phyloP scores from a whole-genome alignment of 1,140 invertebrate species.

The Melipona quadrifasciata region DNA sequence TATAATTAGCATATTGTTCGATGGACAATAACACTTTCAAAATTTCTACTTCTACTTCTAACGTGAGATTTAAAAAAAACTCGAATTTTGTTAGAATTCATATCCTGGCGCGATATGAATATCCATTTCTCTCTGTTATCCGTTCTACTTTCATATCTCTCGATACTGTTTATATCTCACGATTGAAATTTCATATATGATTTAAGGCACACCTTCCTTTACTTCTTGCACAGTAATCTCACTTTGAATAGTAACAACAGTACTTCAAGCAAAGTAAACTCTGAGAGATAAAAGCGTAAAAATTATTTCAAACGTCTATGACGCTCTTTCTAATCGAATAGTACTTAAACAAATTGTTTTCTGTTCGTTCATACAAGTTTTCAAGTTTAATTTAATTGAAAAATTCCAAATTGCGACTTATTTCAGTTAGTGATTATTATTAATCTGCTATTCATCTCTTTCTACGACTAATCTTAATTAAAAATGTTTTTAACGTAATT shows the following conservation, averaged over 20 bases:
- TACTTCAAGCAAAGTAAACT: background rate
- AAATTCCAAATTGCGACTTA: no score
- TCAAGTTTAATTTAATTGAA: background rate
- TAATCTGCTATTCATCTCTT: no score
- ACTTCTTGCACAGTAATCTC: background rate
- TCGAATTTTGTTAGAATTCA: background rate
- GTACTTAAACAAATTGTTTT: background rate
- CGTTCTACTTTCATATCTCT: background rate
- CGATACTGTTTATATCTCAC: background rate
- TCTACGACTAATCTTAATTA: no score
- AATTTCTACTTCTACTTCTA: background rate
- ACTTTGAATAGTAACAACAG: background rate
- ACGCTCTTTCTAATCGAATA: background rate
- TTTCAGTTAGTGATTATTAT: no score
- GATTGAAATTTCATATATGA: constrained; percentile 8
- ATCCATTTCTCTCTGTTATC: background rate
- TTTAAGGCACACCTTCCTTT: background rate
- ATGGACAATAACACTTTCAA: background rate
- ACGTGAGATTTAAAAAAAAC: background rate
- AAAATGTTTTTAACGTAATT: no score
- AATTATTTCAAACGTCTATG: background rate
- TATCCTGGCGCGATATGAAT: background rate
- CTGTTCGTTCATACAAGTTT: background rate
- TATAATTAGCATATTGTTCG: background rate
- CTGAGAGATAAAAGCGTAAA: background rate